Evolutionary conservation across 64 coral and sea anemone genomes (phyloP).

Genomic region (Actinia tenebrosa): DNA sequence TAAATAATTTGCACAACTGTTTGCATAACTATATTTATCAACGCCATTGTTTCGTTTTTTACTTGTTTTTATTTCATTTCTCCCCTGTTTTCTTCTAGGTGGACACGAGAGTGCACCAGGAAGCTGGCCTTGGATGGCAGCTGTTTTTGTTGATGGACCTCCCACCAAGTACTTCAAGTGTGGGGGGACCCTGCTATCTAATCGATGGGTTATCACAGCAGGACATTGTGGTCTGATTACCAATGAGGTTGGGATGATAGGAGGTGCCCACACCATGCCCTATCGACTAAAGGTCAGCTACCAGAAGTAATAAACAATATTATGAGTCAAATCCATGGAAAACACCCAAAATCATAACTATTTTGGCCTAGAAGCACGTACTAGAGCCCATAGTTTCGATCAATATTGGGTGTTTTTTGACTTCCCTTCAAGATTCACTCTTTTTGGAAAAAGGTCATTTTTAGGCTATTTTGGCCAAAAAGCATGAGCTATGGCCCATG

Average conservation of each 20-base stretch:
- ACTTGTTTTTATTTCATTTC: neutral
- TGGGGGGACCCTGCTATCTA: slow-evolving; percentile 61
- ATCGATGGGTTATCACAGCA: slow-evolving; percentile 55
- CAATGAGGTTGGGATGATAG: slow-evolving; percentile 1
- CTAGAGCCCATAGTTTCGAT: too few species aligned
- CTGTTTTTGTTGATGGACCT: slow-evolving; percentile 40
- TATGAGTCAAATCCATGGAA: too few species aligned
- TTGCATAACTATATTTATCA: too few species aligned
- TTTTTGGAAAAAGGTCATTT: too few species aligned
- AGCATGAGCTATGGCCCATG: too few species aligned
- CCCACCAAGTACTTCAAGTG: slow-evolving; percentile 70
- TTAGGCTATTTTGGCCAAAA: too few species aligned
- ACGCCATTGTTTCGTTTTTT: neutral
- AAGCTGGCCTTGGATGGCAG: slow-evolving; percentile 73
- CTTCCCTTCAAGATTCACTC: too few species aligned
- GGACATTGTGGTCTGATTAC: slow-evolving; percentile 38
- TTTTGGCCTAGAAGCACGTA: too few species aligned
- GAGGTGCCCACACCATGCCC: neutral
- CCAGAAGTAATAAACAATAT: neutral
- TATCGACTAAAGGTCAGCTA: neutral
- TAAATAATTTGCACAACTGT: too few species aligned
- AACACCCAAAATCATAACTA: too few species aligned
- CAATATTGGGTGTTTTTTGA: too few species aligned
- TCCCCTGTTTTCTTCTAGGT: neutral
- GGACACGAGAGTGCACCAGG: slow-evolving; percentile 52